Percentiles rank a stretch among this genome's conserved stretches.
phyloP scores from a whole-genome alignment of 2,113 vertebrate genomes.

The Mobula hypostoma region DNA sequence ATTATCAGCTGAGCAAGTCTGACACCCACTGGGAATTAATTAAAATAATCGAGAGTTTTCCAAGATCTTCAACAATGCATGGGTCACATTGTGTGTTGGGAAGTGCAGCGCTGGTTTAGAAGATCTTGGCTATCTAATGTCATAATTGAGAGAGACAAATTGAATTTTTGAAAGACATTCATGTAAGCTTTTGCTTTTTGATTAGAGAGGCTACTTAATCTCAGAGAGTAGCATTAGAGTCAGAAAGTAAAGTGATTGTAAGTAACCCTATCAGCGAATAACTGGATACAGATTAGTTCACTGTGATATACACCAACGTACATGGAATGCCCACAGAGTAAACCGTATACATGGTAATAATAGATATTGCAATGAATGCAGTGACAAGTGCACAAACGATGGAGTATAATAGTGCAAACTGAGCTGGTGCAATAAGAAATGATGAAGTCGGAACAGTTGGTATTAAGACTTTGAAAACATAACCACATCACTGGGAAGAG shows the following conservation, averaged over 20 bases:
- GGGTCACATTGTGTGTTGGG: neutral
- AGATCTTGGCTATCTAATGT: neutral
- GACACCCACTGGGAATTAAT: neutral
- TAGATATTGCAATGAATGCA: too few relatives aligned
- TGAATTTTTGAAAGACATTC: neutral
- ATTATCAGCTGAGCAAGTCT: neutral
- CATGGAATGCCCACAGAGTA: too few relatives aligned
- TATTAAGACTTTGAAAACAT: too few relatives aligned
- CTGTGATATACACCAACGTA: too few relatives aligned
- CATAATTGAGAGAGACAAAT: neutral
- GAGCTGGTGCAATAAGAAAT: too few relatives aligned
- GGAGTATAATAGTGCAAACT: too few relatives aligned
- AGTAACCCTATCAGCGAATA: neutral
- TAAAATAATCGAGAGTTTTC: neutral
- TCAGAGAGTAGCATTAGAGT: neutral
- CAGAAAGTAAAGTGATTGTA: neutral
- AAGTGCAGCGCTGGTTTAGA: neutral
- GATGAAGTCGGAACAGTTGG: too few relatives aligned
- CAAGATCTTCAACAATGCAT: neutral
- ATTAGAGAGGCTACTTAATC: neutral
- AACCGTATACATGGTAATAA: too few relatives aligned
- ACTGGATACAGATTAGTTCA: too few relatives aligned
- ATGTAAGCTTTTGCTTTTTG: neutral
- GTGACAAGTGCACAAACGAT: too few relatives aligned
- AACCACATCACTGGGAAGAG: too few relatives aligned